Evolutionary conservation across 2,797 vertebrate genomes (phyloP).

Genomic region (Pseudotriccus pelzelni): DNA sequence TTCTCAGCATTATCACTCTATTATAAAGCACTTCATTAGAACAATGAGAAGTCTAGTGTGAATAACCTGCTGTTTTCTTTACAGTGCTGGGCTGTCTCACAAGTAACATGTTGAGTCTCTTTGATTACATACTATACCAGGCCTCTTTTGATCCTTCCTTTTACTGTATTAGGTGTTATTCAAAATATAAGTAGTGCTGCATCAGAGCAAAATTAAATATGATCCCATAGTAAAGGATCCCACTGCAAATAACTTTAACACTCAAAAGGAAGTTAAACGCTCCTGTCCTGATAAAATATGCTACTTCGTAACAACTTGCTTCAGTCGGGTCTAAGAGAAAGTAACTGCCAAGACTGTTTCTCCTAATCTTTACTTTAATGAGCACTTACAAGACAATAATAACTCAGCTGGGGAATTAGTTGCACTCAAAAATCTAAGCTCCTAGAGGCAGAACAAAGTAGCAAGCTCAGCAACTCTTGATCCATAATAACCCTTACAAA

Average conservation of each 20-base stretch:
- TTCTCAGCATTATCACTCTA: neutral
- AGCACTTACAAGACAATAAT: neutral
- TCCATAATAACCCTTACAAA: neutral
- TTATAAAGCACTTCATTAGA: neutral
- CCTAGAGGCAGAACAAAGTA: neutral
- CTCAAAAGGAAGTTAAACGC: neutral
- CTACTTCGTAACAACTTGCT: neutral
- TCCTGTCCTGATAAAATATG: neutral
- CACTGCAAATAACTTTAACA: neutral
- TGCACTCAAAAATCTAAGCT: constrained; percentile 7
- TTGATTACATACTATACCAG: neutral
- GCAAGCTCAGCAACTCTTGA: neutral
- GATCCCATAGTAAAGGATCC: neutral
- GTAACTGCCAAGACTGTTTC: neutral
- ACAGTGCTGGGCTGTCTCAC: neutral
- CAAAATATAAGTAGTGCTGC: neutral
- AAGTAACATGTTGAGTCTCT: neutral
- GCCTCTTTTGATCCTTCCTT: neutral
- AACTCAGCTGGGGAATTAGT: neutral
- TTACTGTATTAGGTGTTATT: neutral
- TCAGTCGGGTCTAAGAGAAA: neutral
- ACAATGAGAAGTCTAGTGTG: neutral
- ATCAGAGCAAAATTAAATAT: neutral
- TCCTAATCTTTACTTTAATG: constrained; percentile 1
- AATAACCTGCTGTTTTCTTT: constrained; percentile 6